phyloP scores from a whole-genome alignment of 2,888 invertebrate genomes.

The Heliconius ethilla region DNA sequence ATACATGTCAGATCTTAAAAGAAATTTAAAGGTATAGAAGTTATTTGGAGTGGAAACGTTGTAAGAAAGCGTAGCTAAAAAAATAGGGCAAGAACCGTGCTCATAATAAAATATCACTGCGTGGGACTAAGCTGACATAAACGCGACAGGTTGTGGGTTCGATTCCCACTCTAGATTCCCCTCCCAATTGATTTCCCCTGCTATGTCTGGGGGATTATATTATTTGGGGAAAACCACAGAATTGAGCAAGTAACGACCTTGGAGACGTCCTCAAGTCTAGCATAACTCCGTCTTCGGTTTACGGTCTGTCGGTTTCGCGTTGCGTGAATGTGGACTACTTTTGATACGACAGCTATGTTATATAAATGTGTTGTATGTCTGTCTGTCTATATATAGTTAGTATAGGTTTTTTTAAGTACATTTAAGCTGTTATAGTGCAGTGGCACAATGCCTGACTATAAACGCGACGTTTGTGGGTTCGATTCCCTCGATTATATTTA shows the following conservation, averaged over 20 bases:
- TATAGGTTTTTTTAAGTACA: neutral
- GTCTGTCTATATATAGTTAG: neutral
- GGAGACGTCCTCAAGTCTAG: slow-evolving; percentile 31
- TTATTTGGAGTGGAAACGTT: slow-evolving; percentile 21
- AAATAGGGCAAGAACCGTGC: neutral
- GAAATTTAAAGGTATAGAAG: neutral
- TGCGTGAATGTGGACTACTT: slow-evolving; percentile 42
- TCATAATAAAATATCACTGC: neutral
- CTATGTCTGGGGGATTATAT: neutral
- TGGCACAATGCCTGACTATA: neutral
- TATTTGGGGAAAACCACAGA: neutral
- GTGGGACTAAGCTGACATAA: neutral
- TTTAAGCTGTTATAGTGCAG: neutral
- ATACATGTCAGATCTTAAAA: neutral
- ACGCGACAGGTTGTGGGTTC: neutral
- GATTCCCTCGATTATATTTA: neutral
- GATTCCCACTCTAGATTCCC: neutral
- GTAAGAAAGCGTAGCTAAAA: neutral
- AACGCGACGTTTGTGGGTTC: neutral
- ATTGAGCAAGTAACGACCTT: slow-evolving; percentile 28
- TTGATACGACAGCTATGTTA: slow-evolving; percentile 26
- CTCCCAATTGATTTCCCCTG: no score
- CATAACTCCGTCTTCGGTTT: slow-evolving; percentile 38
- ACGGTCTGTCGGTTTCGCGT: slow-evolving; percentile 36
- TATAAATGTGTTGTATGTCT: neutral